Evolutionary conservation across 2,888 invertebrate species (phyloP).

Genomic region (Operophtera brumata): DNA sequence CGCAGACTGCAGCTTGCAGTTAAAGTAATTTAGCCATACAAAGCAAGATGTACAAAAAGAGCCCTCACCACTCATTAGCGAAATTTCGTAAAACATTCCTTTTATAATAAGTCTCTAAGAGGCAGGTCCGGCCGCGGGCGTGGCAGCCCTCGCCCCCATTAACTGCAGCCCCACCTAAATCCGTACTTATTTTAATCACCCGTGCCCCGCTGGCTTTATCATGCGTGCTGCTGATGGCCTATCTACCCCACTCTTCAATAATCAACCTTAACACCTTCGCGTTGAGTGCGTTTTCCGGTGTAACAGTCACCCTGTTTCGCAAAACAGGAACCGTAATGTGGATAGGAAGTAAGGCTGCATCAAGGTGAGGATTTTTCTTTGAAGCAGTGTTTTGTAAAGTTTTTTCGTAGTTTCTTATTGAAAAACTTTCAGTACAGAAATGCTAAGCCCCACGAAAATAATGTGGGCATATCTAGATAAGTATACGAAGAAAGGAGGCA

Average conservation of each 20-base stretch:
- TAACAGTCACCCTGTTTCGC: conserved; percentile 34
- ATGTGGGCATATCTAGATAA: too few species aligned
- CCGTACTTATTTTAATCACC: conserved; percentile 77
- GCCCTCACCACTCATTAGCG: conserved; percentile 26
- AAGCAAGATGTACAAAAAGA: conserved; percentile 11
- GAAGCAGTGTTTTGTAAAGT: conserved; percentile 39
- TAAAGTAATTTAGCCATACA: too few species aligned
- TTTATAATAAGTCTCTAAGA: conserved; percentile 37
- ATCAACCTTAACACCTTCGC: conserved; percentile 36
- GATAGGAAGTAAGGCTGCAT: conserved; percentile 47
- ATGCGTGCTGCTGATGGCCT: conserved; percentile 62
- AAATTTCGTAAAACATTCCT: conserved; percentile 35
- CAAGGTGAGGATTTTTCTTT: conserved; percentile 41
- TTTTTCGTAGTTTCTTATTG: conserved; percentile 18
- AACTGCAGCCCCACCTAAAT: conserved; percentile 68
- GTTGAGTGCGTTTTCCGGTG: conserved; percentile 38
- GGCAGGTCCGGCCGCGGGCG: conserved; percentile 47
- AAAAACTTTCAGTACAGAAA: too few species aligned
- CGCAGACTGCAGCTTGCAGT: too few species aligned
- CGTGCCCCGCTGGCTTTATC: conserved; percentile 67
- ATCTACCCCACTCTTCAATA: conserved; percentile 32
- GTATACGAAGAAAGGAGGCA: too few species aligned
- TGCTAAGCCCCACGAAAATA: too few species aligned
- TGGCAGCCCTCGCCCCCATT: conserved; percentile 51
- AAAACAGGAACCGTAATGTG: conserved; percentile 50